Evolutionary conservation across 2,888 invertebrate genomes (phyloP), one percentile per base, ranked within the genome.

Genomic region (Drosophila affinis): DNA sequence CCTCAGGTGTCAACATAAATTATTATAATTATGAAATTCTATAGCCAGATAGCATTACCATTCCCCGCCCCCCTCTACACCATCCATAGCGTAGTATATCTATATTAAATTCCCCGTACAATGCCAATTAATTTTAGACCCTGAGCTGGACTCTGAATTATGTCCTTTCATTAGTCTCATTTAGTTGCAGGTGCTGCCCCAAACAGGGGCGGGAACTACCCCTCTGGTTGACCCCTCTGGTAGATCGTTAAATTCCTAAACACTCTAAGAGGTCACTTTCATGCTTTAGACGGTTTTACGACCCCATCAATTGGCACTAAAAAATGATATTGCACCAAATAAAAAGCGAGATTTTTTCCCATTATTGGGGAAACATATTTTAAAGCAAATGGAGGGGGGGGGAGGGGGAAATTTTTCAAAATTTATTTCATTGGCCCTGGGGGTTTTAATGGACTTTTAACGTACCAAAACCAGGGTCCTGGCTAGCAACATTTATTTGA

Each of bases 1-100:
- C 81, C 88, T 88, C 82, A 83, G 82, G 88, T 88, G 83, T 88
- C 83, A 75, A 78, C 87, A 83, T 83, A 88, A 83, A 86, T 88
- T 72, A 81, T 64, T 78, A 81, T 87, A 83, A 83, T 83, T 83
- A 83, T 84, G 72, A 88, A 76, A 83, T 73, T 73, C 72, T 62
- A 73, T 77, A 75, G 49, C 64, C 52, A 73, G 55, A 56, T 62
- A 47, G n/a, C 48, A 34, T 49, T 27, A 34, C 18, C 9, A 69
- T 45, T 44, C 44, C 48, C 65, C 6, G 5, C 39, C 45, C 14
- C 14, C 24, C 49, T 10, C 39, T n/a, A n/a, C 45, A 10, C 21
- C 18, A 21, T 21, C 55, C 10, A 12, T 12, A 12, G 6, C 12
- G 3, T 34, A 14, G 34, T 34, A 12, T 2, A 12, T 34, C 58